Evolutionary conservation across 2,888 invertebrate species (phyloP), one percentile per base, ranked within the genome.

Genomic region (Epiblema foenella): DNA sequence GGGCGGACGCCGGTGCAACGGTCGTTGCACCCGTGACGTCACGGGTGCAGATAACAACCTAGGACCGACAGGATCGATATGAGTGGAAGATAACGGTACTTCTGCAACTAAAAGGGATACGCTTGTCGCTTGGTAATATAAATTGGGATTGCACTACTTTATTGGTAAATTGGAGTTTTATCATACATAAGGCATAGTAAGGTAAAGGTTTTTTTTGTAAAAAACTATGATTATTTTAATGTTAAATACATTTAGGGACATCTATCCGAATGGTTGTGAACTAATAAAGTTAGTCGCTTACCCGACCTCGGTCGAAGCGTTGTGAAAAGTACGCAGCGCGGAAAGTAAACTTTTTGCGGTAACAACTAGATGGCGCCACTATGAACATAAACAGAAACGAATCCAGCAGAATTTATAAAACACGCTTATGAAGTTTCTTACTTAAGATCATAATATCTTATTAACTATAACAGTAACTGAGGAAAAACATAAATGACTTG

Each of bases 11-110:
- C 77, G 77, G 77, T 83, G 85, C 83, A 83, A 67, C 81, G 89
- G 87, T 84, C 85, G 86, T 80, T 88, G 90, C 87, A 88, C 91
- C 78, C 80, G 80, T 87, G 84, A 88, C 89, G 85, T 87, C 87
- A 86, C 77, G 51, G 74, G 69, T 80, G 79, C 79, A 70, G 60
- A 57, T 75, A 77, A 81, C 80, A 81, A 79, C 77, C 78, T 84
- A 84, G 80, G 77, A n/a, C 24, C 49, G 51, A 79, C 78, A 54
- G 69, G 60, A 66, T 64, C 57, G 60, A 57, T 54, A 74, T 46
- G 42, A 37, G 20, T 39, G 37, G 52, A n/a, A 64, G 64, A 54
- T 64, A 64, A 54, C 20, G 11, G n/a, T 7, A 2, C 15, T 18
- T 37, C 37, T 54, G 24, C n/a, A 37, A 52, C 24, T 64, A 64